Base-by-base conservation (phyloP, 2,797 vertebrate species). In the Sebastes itinus region DNA sequence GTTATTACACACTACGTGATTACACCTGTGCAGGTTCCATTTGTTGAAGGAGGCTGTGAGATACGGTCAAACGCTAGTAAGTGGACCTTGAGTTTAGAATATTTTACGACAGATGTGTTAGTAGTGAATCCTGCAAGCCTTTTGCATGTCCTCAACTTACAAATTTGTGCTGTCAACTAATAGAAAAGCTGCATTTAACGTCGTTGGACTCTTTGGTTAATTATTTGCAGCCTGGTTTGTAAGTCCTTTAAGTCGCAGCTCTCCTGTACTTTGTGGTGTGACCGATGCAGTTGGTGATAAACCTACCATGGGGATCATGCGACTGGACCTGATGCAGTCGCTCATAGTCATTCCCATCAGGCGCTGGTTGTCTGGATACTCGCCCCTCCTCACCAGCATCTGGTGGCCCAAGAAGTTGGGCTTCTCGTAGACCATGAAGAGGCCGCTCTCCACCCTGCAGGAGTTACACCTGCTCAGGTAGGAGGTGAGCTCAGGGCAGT, bases 351-450 rank as follows among this genome's bases (percentile, higher is more conserved):
- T 88, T 16, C 93, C 93, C 92, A 94, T 93, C 83, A 94, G 82
- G 16, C 71, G 86, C 88, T 93, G 93, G 90, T 91, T 93, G 87
- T 93, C 91, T 0, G 91, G 91, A 30, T 92, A 94, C 78, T 94
- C 93, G 60, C 93, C 93, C 80, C 92, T 85, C 80, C 90, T 88
- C 78, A 82, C 90, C 85, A 94, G 87, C 27, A 86, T 85, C 90
- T 94, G 93, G 1, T 90, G 87, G 38, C 93, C 93, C 83, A 78
- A 77, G 82, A 92, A 94, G 80, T 93, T 93, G 59, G 90, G 76
- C 78, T 89, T 89, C 84, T 94, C 93, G 1, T 92, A 93, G 68
- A 93, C 91, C 91, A 93, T 80, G 92, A 94, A 94, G 76, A 90
- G 84, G 78, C 92, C 92, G 5, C 87, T 93, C 89, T 94, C 91